Base-by-base conservation (phyloP, 1,140 invertebrate species). In the Cydia pomonella region DNA sequence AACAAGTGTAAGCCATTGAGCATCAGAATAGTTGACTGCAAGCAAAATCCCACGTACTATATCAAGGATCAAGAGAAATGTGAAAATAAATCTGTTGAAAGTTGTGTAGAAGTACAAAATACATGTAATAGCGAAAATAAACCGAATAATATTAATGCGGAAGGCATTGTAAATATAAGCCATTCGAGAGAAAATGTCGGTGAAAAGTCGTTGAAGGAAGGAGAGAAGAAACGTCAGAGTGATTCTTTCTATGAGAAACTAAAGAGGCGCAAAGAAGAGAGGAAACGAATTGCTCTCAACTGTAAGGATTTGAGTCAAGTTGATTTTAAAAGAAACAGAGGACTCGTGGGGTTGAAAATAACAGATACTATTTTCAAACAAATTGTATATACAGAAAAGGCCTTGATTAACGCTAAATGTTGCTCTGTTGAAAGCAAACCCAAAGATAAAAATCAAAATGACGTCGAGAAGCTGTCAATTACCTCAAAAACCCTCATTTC, bases 11-110 rank as follows among this genome's bases (percentile, higher is more conserved):
- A 79, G 1, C 78, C 82, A 9, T 72, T 85, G n/a, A 62, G 33
- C 53, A 76, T 88, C 18, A 81, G 80, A 77, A 44, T 88, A 25
- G 80, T 84, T 4, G 84, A 87, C 27, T 85, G 76, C 74, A 50
- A 66, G 27, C 83, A 82, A 72, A 78, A 78, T 78, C 85, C 81
- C 1, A 80, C 78, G 77, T 83, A 82, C 29, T 75, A 73, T 21
- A 80, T 71, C 72, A 80, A 76, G 47, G 66, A 66, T 12, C 10
- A 27, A 10, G 5, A 80, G 72, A 47, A 23, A 64, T 63, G 23
- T 50, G 18, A 18, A 64, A 38, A 27, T 74, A 74, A 25, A 33
- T 69, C 33, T 63, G 47, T 38, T 18, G 33, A 64, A 38, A 72
- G 18, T 41, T n/a, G 13, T n/a, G 5, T 44, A n/a, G 27, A 18